Conservation (phyloP, 1,140 invertebrate genomes). For the Pteromalus puparum region DNA sequence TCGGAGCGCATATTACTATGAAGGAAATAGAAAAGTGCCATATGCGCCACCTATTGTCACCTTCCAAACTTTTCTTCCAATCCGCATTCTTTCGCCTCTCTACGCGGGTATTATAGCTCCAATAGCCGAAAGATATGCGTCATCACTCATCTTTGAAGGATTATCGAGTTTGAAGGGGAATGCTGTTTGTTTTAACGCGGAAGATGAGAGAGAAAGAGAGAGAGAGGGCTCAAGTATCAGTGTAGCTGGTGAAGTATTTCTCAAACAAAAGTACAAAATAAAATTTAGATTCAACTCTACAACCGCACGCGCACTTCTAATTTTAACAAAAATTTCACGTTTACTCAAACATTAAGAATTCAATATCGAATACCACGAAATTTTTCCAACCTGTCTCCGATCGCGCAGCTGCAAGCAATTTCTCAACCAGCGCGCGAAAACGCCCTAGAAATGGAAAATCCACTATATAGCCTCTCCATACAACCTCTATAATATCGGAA, state of each 20-base stretch:
- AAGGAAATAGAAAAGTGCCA: too few species aligned
- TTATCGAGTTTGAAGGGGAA: neutral
- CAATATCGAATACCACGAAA: too few species aligned
- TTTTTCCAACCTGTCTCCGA: too few species aligned
- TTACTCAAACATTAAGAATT: too few species aligned
- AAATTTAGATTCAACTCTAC: too few species aligned
- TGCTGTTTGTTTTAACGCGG: neutral
- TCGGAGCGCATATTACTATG: too few species aligned
- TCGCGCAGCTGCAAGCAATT: neutral
- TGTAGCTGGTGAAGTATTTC: neutral
- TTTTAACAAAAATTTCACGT: too few species aligned
- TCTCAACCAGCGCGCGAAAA: too few species aligned
- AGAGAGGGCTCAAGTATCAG: neutral
- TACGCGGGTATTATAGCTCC: neutral
- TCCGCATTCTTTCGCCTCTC: neutral
- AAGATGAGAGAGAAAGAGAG: neutral
- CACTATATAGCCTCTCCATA: neutral
- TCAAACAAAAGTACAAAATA: neutral
- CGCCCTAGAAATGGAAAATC: constrained; percentile 23
- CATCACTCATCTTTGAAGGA: neutral
- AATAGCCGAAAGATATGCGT: neutral
- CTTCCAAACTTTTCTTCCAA: neutral
- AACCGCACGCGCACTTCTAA: too few species aligned
- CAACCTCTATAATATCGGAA: constrained; percentile 9
- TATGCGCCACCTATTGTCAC: too few species aligned